Percentiles rank a stretch among this genome's conserved stretches.
Conservation (phyloP, 2,888 invertebrate genomes). For the Caenorhabditis parvicauda region DNA sequence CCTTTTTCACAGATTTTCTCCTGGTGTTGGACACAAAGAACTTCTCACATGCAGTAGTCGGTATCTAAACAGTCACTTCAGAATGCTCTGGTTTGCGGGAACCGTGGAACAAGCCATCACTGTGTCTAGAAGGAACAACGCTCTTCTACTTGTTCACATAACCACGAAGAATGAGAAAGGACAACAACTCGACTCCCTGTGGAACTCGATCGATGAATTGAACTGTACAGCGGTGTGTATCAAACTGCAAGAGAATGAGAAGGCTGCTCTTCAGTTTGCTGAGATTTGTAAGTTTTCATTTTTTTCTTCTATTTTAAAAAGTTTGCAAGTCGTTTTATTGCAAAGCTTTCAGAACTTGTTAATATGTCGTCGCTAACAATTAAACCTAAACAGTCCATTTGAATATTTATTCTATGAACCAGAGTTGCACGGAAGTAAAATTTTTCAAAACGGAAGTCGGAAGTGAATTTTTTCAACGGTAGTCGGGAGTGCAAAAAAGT, state of each 20-base stretch:
- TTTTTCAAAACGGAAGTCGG: too few relatives aligned
- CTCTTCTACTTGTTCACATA: constrained; percentile 36
- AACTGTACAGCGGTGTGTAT: constrained; percentile 26
- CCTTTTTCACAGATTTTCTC: too few relatives aligned
- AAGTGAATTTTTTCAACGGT: too few relatives aligned
- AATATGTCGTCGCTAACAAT: too few relatives aligned
- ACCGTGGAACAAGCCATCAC: constrained; percentile 26
- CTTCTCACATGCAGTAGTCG: too few relatives aligned
- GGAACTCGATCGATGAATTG: constrained; percentile 20
- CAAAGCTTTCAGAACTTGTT: too few relatives aligned
- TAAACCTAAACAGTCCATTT: too few relatives aligned
- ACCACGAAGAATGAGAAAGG: constrained; percentile 22
- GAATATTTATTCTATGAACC: too few relatives aligned
- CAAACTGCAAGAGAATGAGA: constrained; percentile 17
- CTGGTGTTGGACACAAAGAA: too few relatives aligned
- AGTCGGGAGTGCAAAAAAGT: too few relatives aligned
- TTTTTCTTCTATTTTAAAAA: not conserved
- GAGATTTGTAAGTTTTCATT: constrained; percentile 29
- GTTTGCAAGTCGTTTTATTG: not conserved
- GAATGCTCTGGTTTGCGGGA: constrained; percentile 43
- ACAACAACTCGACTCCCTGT: constrained; percentile 13
- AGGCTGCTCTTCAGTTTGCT: constrained; percentile 23
- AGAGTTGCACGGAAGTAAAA: too few relatives aligned
- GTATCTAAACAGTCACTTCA: too few relatives aligned
- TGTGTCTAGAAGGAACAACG: constrained; percentile 27